Conservation (phyloP, 2,113 vertebrate genomes). For the Trichomycterus rosablanca region DNA sequence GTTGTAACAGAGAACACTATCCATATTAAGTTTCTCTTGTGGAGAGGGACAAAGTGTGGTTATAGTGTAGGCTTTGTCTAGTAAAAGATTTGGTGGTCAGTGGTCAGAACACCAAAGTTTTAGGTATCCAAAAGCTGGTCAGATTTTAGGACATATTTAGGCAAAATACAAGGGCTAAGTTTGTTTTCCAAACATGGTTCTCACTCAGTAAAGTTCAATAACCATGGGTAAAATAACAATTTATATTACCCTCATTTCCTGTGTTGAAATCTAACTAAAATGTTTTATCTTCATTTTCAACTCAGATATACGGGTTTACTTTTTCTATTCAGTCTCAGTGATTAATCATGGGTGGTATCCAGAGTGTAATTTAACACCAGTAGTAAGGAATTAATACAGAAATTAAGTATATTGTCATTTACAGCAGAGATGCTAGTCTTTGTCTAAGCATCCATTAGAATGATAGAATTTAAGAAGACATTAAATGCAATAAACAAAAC, state of each 20-base stretch:
- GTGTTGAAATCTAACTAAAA: conserved; percentile 40
- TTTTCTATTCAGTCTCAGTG: conserved; percentile 32
- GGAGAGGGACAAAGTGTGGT: conserved; percentile 1
- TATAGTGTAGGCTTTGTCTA: no score
- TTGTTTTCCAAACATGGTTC: conserved; percentile 48
- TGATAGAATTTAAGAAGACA: no score
- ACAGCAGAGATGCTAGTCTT: no score
- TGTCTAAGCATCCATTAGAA: no score
- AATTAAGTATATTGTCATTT: no score
- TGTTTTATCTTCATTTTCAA: conserved; percentile 9
- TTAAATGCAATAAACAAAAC: no score
- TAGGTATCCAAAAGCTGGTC: no score
- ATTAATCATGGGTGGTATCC: background rate
- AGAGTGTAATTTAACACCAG: no score
- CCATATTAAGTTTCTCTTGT: background rate
- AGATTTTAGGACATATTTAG: no score
- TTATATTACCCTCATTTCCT: conserved; percentile 25
- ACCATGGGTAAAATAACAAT: conserved; percentile 34
- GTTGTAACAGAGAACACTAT: conserved; percentile 12
- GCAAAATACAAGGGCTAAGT: conserved; percentile 11
- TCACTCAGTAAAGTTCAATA: conserved; percentile 23
- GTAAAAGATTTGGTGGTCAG: background rate
- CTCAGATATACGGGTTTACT: conserved; percentile 14
- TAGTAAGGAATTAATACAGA: no score
- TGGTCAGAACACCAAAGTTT: background rate